phyloP scores from a whole-genome alignment of 2,888 invertebrate species.

The Cheilosia vulpina region DNA sequence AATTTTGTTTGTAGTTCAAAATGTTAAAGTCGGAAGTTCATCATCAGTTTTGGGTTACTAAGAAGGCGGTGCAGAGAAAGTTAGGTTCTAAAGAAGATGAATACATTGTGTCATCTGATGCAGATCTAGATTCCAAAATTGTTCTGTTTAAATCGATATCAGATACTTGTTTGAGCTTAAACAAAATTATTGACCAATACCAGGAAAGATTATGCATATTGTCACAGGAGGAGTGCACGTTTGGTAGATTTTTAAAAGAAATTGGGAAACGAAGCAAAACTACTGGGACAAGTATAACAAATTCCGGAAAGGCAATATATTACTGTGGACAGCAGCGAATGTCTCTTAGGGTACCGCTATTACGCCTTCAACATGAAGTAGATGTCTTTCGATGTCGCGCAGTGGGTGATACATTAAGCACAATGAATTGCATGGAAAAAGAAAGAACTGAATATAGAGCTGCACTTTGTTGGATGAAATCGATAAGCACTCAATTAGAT shows the following conservation, averaged over 20 bases:
- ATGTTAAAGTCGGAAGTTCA: conserved; percentile 88
- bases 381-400: conserved; percentile 98
- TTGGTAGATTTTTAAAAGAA: conserved; percentile 97
- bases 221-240: conserved; percentile 97
- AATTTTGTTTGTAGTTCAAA: conserved; percentile 52
- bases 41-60: conserved; percentile 99
- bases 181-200: conserved; percentile 95
- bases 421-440: conserved; percentile 97
- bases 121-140: conserved; percentile 96
- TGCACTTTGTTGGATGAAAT: conserved; percentile 99
- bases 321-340: conserved; percentile 96
- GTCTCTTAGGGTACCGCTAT: conserved; percentile 92
- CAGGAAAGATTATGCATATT: conserved; percentile 96
- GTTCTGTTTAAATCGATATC: conserved; percentile 94
- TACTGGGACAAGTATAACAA: conserved; percentile 92
- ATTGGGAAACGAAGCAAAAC: conserved; percentile 94
- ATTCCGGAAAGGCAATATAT: conserved; percentile 93
- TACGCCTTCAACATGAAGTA: conserved; percentile 96
- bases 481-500: conserved; percentile 96
- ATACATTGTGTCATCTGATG: conserved; percentile 97
- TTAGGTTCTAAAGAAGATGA: conserved; percentile 99
- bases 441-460: conserved; percentile 97
- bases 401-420: conserved; percentile 95
- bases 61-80: conserved; percentile 96
- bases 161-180: conserved; percentile 93